A percentile compares a stretch with the other conserved stretches of the same genome.
phyloP scores from a whole-genome alignment of 2,797 vertebrate genomes.

The Florisuga fusca region DNA sequence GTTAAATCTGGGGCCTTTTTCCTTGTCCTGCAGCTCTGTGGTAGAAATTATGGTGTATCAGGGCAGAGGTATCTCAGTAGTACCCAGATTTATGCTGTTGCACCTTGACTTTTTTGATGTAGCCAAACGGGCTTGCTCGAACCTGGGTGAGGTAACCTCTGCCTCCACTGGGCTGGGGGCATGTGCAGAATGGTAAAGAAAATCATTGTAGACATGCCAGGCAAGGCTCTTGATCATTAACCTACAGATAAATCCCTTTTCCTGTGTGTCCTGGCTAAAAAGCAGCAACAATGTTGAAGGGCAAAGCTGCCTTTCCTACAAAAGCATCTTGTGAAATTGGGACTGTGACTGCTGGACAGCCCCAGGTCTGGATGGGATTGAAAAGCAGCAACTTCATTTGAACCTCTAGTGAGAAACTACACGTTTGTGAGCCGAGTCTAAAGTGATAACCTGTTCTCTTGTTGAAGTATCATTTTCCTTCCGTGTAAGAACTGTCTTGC shows the following conservation, averaged over 20 bases:
- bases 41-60: too few species aligned
- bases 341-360: background rate
- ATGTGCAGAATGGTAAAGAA: background rate
- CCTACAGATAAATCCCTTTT: background rate
- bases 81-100: background rate
- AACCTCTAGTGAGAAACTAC: background rate
- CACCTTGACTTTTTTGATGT: background rate
- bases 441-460: background rate
- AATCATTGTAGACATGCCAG: background rate
- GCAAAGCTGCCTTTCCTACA: background rate
- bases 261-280: background rate
- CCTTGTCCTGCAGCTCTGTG: accelerated
- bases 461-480: background rate
- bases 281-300: background rate
- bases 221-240: accelerated
- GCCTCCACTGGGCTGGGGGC: background rate
- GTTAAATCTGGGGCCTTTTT: too few species aligned
- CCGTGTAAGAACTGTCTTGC: background rate
- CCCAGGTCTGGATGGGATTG: background rate
- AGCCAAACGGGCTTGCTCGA: background rate
- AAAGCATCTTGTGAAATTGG: background rate
- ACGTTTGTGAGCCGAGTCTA: background rate
- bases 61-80: too few species aligned
- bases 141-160: background rate
- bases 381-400: too few species aligned